Evolutionary conservation across 35 echinoderm and acorn worm species (phyloP).

Genomic region (Hemicentrotus pulcherrimus): DNA sequence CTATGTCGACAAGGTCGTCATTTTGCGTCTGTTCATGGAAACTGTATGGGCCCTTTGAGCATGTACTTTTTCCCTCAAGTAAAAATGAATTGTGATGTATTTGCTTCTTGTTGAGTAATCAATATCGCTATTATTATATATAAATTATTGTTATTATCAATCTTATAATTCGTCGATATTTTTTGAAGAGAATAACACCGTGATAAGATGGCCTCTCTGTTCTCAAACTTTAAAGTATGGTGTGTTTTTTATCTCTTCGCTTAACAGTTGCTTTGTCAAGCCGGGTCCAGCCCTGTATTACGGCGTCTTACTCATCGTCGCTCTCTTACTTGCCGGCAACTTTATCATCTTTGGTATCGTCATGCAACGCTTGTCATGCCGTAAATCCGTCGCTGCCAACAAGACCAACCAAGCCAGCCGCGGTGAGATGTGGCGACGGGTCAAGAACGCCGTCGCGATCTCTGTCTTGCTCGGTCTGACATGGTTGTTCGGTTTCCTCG

Average conservation of each 20-base stretch:
- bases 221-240: not conserved
- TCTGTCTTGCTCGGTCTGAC: slow-evolving; percentile 49
- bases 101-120: not conserved
- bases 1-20: too few species aligned
- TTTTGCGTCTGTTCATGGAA: too few species aligned
- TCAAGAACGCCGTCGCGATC: slow-evolving; percentile 54
- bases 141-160: too few species aligned
- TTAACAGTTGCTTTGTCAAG: slow-evolving; percentile 34
- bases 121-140: too few species aligned
- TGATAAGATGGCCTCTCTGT: not conserved
- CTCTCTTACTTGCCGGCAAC: not conserved
- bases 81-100: too few species aligned
- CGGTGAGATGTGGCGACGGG: slow-evolving; percentile 3
- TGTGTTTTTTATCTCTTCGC: not conserved
- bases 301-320: slow-evolving; percentile 28
- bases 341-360: slow-evolving; percentile 33
- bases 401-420: not conserved
- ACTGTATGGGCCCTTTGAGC: too few species aligned
- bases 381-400: not conserved
- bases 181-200: not conserved
- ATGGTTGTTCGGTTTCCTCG: slow-evolving; percentile 55
- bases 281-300: slow-evolving; percentile 37
- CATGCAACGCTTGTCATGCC: not conserved
- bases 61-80: too few species aligned
- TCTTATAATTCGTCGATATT: not conserved